Conservation (phyloP, 2,113 vertebrate species). For the Pituophis catenifer region DNA sequence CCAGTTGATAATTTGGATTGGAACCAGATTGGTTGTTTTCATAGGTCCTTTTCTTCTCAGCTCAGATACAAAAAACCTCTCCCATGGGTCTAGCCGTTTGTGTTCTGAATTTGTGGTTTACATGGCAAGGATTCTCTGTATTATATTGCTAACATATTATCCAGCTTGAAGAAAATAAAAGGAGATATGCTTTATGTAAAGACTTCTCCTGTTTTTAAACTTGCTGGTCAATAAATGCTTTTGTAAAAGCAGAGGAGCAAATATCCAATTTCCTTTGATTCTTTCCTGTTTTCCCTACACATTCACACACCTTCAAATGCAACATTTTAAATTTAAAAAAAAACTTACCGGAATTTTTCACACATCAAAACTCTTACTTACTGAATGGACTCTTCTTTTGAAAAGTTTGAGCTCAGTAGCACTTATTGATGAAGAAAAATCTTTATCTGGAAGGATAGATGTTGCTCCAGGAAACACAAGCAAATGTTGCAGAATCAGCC, state of each 20-base stretch:
- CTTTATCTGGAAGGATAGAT: not conserved
- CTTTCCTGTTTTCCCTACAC: not conserved
- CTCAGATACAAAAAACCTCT: conserved; percentile 70
- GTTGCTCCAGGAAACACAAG: not conserved
- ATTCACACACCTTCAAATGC: not conserved
- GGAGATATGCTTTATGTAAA: conserved; percentile 35
- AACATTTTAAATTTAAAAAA: not conserved
- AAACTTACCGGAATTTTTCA: not conserved
- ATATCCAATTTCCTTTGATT: not conserved
- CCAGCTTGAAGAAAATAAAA: conserved; percentile 56
- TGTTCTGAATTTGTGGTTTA: conserved; percentile 66
- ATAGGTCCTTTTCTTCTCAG: conserved; percentile 64
- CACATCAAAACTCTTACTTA: not conserved
- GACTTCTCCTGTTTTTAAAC: conserved; percentile 42
- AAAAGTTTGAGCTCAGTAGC: not conserved
- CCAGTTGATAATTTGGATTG: conserved; percentile 68
- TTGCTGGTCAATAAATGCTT: conserved; percentile 25
- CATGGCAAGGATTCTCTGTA: conserved; percentile 53
- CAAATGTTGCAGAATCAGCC: not conserved
- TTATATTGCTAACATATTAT: conserved; percentile 66
- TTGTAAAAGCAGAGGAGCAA: conserved; percentile 38
- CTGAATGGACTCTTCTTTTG: not conserved
- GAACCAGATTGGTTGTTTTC: conserved; percentile 71
- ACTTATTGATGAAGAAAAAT: not conserved
- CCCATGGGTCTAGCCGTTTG: conserved; percentile 64